Conservation (phyloP, 30 jellyfish, hydroid and myxozoan species). For the Cassiopea xamachana region DNA sequence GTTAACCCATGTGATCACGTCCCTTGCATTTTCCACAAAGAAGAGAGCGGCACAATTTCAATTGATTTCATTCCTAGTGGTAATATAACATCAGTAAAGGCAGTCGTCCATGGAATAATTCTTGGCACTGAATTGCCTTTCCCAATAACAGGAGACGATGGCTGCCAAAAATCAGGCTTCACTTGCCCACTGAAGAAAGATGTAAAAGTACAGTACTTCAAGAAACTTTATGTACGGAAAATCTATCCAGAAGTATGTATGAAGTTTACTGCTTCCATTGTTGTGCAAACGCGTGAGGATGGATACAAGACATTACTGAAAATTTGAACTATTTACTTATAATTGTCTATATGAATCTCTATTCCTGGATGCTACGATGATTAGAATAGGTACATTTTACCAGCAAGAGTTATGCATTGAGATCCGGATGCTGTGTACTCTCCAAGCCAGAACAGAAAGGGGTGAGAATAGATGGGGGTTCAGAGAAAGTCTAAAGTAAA, state of each 20-base stretch:
- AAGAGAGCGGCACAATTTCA: constrained; percentile 41
- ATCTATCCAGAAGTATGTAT: constrained; percentile 59
- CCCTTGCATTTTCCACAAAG: constrained; percentile 49
- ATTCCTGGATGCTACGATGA: no score
- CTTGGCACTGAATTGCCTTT: constrained; percentile 63
- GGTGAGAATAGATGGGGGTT: no score
- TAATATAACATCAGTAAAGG: constrained; percentile 17
- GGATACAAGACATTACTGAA: no score
- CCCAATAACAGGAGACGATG: constrained; percentile 66
- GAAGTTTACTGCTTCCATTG: no score
- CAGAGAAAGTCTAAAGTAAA: no score
- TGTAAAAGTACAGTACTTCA: not conserved
- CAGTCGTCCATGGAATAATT: constrained; percentile 65
- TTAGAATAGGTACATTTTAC: no score
- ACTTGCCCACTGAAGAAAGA: constrained; percentile 49
- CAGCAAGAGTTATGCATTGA: no score
- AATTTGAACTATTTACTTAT: no score
- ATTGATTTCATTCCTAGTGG: constrained; percentile 35
- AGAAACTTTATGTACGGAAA: constrained; percentile 4
- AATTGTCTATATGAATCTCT: no score
- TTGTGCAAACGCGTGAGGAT: no score
- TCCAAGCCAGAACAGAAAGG: no score
- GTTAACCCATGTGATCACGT: constrained; percentile 36
- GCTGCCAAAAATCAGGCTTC: constrained; percentile 60
- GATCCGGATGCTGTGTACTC: no score